phyloP scores from a whole-genome alignment of 2,888 invertebrate species.

The Trachelus iudaicus region DNA sequence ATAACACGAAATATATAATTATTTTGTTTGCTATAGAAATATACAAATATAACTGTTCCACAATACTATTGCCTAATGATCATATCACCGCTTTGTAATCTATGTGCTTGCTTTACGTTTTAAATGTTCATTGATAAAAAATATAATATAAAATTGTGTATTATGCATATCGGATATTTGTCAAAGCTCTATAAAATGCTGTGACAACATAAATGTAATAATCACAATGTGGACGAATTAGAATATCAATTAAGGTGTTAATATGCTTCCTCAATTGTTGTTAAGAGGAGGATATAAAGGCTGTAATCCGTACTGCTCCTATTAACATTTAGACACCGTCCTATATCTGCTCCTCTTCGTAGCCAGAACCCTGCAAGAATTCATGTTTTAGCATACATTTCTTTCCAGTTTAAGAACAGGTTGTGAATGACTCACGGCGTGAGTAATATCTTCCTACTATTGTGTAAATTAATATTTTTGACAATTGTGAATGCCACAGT shows the following conservation, averaged over 20 bases:
- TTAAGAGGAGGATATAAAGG: not conserved
- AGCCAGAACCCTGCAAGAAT: not conserved
- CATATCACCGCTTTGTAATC: not conserved
- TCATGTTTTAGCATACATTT: not conserved
- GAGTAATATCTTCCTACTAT: not conserved
- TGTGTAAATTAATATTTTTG: not conserved
- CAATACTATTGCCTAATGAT: not conserved
- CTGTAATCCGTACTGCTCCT: not conserved
- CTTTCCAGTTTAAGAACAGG: not conserved
- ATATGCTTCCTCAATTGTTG: not conserved
- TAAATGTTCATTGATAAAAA: not conserved
- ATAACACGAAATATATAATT: not conserved
- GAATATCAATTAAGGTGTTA: not conserved
- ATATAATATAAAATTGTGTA: not conserved
- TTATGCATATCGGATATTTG: not conserved
- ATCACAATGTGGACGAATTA: not conserved
- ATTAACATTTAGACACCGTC: not conserved
- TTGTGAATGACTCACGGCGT: not conserved
- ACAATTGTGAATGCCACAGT: not conserved
- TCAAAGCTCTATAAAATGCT: not conserved
- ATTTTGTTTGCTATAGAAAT: not conserved
- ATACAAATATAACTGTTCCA: not conserved
- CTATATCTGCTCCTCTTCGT: not conserved
- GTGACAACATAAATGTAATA: not conserved
- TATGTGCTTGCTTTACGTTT: not conserved